Percentiles rank a stretch among this genome's conserved stretches.
phyloP scores from a whole-genome alignment of 2,888 invertebrate genomes.

The Cheilosia urbana region DNA sequence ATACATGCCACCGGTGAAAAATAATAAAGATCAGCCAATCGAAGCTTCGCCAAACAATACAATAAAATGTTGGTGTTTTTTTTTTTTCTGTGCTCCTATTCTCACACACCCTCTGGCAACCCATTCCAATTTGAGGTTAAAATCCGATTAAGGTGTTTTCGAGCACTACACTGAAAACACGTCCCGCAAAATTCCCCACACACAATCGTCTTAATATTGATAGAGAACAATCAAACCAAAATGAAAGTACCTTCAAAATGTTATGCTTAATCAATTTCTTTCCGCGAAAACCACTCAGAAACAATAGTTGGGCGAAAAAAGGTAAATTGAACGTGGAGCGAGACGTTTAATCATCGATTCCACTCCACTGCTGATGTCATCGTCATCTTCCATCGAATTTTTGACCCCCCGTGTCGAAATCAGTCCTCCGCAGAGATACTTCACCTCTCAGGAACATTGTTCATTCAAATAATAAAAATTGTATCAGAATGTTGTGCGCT shows the following conservation, averaged over 20 bases:
- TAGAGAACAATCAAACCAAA: slow-evolving; percentile 59
- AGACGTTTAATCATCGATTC: slow-evolving; percentile 52
- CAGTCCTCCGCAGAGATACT: slow-evolving; percentile 6
- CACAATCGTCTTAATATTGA: slow-evolving; percentile 22
- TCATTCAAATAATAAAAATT: slow-evolving; percentile 21
- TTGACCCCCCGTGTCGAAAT: slow-evolving; percentile 38
- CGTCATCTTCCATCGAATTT: slow-evolving; percentile 33
- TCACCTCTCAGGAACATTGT: slow-evolving; percentile 24
- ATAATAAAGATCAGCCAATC: too few species aligned
- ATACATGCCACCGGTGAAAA: too few species aligned
- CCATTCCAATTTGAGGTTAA: slow-evolving; percentile 35
- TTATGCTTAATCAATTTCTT: slow-evolving; percentile 59
- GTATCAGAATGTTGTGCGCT: not conserved
- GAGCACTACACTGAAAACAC: slow-evolving; percentile 4
- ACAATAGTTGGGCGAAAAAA: slow-evolving; percentile 5
- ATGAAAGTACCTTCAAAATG: slow-evolving; percentile 58
- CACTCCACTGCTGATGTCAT: slow-evolving; percentile 62
- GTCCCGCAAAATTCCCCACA: slow-evolving; percentile 52
- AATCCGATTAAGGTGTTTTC: slow-evolving; percentile 42
- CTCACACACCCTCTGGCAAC: slow-evolving; percentile 25
- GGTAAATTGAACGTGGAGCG: not conserved
- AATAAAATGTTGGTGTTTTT: not conserved
- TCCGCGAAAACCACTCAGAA: slow-evolving; percentile 38
- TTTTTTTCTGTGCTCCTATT: slow-evolving; percentile 8
- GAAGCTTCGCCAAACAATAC: too few species aligned